Base-by-base conservation (phyloP, 2,113 vertebrate species). In the Vidua macroura region DNA sequence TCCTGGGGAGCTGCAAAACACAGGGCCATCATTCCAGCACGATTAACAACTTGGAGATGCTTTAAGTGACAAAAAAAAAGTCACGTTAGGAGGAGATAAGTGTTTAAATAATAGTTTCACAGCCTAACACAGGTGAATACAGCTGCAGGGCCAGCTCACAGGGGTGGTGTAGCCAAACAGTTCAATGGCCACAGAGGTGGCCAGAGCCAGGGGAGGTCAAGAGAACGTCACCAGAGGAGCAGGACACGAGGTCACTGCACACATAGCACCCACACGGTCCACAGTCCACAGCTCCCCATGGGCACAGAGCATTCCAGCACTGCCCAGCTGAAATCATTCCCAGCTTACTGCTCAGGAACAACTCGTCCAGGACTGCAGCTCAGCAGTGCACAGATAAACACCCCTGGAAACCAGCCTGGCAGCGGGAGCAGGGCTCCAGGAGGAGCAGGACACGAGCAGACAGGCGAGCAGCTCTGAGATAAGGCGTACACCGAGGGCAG, bases 401-500 rank as follows among this genome's bases (percentile, higher is more conserved):
- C 5, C 35, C 21, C 63, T 11, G 43, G 79, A 63, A 52, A 24
- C 0, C 23, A 28, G 59, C 10, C 22, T 2, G 11, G 17, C 21
- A 67, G 91, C 7, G 1, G 44, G 69, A 5, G 1, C 6, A 13
- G 60, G 0, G 35, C 82, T 64, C 39, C 55, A 3, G 4, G 24
- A 59, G 44, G 0, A 49, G 51, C 82, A 55, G n/a, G 66, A 20
- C 2, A 7, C 3, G 1, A 30, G 68, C 55, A 37, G 75, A 22
- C 75, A 22, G 68, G 56, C 89, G 7, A 62, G 53, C 48, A n/a
- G 18, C 81, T 48, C 70, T 10, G 17, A 33, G 83, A 41, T 6
- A 49, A 5, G 11, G 56, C 8, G 7, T 2, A 19, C 52, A 15
- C 2, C 0, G 0, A 75, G 52, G 8, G n/a, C 56, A 63, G 59